A percentile compares a stretch with the other conserved stretches of the same genome.
Conservation (phyloP, 2,797 vertebrate genomes). For the Aselliscus stoliczkanus region DNA sequence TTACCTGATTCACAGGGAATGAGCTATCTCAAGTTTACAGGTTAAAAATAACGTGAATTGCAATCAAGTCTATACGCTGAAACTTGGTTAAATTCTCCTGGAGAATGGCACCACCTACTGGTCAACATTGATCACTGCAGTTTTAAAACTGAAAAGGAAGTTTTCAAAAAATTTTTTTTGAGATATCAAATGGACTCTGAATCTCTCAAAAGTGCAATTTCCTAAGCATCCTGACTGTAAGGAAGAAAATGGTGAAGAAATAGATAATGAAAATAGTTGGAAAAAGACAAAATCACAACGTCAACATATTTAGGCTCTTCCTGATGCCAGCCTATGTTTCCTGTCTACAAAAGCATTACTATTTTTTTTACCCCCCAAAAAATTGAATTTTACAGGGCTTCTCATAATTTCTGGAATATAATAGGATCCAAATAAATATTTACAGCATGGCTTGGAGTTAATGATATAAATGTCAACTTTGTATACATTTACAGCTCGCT, state of each 20-base stretch:
- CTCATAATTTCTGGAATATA: neutral
- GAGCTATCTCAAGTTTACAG: neutral
- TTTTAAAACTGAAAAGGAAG: neutral
- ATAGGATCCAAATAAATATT: neutral
- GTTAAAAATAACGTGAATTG: neutral
- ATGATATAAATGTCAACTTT: neutral
- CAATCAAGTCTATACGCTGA: fast-evolving
- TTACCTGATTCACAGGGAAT: neutral
- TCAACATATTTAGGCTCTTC: neutral
- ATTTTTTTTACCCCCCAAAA: neutral
- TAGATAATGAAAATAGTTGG: neutral
- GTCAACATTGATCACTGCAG: neutral
- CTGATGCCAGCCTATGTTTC: neutral
- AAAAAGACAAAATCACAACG: neutral
- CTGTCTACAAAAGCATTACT: neutral
- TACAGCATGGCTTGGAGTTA: neutral
- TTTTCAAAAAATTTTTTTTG: neutral
- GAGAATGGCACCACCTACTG: conserved; percentile 18
- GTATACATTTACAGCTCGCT: neutral
- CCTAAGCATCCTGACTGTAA: neutral
- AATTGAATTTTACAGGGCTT: neutral
- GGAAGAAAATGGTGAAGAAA: neutral
- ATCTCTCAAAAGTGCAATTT: neutral
- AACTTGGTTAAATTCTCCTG: neutral
- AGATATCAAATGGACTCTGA: neutral